Percentiles rank a stretch among this genome's conserved stretches.
phyloP scores from a whole-genome alignment of 2,888 invertebrate genomes.

The Galeopsomyia nigrocyanea region DNA sequence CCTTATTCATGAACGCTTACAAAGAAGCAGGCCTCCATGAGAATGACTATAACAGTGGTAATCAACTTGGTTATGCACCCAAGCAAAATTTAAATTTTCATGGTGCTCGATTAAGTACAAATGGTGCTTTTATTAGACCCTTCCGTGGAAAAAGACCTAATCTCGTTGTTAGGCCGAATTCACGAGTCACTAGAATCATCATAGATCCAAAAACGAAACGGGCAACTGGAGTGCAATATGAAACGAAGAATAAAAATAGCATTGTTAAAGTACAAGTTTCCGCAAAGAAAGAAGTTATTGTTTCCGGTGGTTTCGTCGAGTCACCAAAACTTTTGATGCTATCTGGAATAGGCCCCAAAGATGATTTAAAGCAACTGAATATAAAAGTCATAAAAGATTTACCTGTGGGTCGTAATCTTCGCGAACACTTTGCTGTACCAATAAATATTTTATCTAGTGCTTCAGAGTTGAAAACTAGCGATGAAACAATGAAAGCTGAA shows the following conservation, averaged over 20 bases:
- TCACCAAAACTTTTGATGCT: too few relatives aligned
- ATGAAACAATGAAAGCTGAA: too few relatives aligned
- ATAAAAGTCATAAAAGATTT: too few relatives aligned
- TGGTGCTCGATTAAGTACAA: slow-evolving; percentile 75
- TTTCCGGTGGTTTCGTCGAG: too few relatives aligned
- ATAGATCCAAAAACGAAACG: slow-evolving; percentile 68
- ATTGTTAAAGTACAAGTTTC: slow-evolving; percentile 58
- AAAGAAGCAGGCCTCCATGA: slow-evolving; percentile 74
- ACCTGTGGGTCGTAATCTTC: too few relatives aligned
- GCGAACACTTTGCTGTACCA: too few relatives aligned
- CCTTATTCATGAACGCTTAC: slow-evolving; percentile 73
- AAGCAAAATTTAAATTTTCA: slow-evolving; percentile 74
- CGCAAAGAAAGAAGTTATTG: slow-evolving; percentile 61
- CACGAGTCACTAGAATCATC: slow-evolving; percentile 69
- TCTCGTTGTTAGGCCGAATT: slow-evolving; percentile 67
- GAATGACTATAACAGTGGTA: slow-evolving; percentile 73
- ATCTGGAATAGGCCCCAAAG: too few relatives aligned
- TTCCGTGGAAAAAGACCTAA: slow-evolving; percentile 71
- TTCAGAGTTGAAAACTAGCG: too few relatives aligned
- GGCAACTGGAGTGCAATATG: slow-evolving; percentile 67
- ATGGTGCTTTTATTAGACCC: slow-evolving; percentile 77
- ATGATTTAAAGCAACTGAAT: too few relatives aligned
- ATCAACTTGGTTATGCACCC: slow-evolving; percentile 74
- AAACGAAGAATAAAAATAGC: slow-evolving; percentile 48
- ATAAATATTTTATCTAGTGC: too few relatives aligned